These are phyloP conservation scores for Cirrhinus mrigala DNA, from an alignment of 2,797 vertebrate genomes.

Conservation along the genomic window DNA sequence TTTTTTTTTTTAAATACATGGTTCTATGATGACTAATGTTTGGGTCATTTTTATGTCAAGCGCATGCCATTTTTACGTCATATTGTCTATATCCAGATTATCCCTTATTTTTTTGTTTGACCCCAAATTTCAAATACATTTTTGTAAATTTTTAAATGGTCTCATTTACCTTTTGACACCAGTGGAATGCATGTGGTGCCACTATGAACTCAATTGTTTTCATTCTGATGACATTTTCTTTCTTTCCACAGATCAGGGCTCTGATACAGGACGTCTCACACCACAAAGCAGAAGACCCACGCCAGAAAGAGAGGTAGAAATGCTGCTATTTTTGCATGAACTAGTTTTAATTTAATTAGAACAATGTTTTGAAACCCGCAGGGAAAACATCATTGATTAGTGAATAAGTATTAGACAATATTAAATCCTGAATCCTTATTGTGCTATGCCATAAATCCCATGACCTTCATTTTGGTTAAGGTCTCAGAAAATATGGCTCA, in stretches of 20 bases:
- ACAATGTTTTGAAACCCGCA: conserved; percentile 1
- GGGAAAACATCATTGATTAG: not conserved
- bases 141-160: conserved; percentile 32
- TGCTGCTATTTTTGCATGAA: not conserved
- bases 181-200: conserved; percentile 38
- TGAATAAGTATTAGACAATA: not conserved
- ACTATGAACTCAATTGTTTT: conserved; percentile 19
- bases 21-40: conserved; percentile 13
- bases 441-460: not conserved
- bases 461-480: conserved; percentile 21
- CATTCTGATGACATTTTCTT: conserved; percentile 55
- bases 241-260: conserved; percentile 64
- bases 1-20: not conserved
- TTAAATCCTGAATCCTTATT: conserved; percentile 3
- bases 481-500: conserved; percentile 3
- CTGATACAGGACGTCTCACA: conserved; percentile 81
- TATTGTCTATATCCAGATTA: conserved; percentile 5
- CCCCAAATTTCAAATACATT: conserved; percentile 39
- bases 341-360: not conserved
- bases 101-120: not conserved
- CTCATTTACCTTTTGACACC: conserved; percentile 48
- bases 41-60: not conserved
- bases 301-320: conserved; percentile 91
- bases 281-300: conserved; percentile 87
- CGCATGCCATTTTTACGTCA: conserved; percentile 17